Conservation (phyloP, 2,888 invertebrate genomes). For the Aspidapion aeneum region DNA sequence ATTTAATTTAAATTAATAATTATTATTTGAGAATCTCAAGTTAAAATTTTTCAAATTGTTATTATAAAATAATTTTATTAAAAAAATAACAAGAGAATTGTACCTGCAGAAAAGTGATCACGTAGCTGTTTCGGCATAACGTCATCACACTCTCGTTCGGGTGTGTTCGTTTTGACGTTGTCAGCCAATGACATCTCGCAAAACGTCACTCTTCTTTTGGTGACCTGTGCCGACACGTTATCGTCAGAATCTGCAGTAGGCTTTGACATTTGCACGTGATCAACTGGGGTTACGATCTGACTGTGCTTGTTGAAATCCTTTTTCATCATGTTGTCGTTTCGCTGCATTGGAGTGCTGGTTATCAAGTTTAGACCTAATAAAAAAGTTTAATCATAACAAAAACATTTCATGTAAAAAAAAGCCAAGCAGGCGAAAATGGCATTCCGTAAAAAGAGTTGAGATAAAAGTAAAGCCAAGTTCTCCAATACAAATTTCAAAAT, state of each 20-base stretch:
- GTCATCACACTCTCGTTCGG: slow-evolving; percentile 1
- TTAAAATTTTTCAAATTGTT: too few relatives aligned
- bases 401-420: too few relatives aligned
- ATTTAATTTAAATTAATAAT: too few relatives aligned
- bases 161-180: slow-evolving; percentile 14
- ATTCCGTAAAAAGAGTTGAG: too few relatives aligned
- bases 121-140: neutral
- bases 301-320: slow-evolving; percentile 27
- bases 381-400: too few relatives aligned
- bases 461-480: too few relatives aligned
- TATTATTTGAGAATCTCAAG: too few relatives aligned
- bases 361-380: slow-evolving; percentile 25
- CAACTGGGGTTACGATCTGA: slow-evolving; percentile 33
- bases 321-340: slow-evolving; percentile 27
- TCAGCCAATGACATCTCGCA: slow-evolving; percentile 31
- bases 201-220: slow-evolving; percentile 40
- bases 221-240: slow-evolving; percentile 17
- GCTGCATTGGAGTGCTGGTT: slow-evolving; percentile 40
- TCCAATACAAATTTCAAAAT: too few relatives aligned
- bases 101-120: slow-evolving; percentile 2
- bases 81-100: too few relatives aligned
- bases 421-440: too few relatives aligned
- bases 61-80: too few relatives aligned
- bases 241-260: slow-evolving; percentile 23
- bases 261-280: slow-evolving; percentile 23